phyloP scores from a whole-genome alignment of 1,140 invertebrate species.

The Subanguina moxae region DNA sequence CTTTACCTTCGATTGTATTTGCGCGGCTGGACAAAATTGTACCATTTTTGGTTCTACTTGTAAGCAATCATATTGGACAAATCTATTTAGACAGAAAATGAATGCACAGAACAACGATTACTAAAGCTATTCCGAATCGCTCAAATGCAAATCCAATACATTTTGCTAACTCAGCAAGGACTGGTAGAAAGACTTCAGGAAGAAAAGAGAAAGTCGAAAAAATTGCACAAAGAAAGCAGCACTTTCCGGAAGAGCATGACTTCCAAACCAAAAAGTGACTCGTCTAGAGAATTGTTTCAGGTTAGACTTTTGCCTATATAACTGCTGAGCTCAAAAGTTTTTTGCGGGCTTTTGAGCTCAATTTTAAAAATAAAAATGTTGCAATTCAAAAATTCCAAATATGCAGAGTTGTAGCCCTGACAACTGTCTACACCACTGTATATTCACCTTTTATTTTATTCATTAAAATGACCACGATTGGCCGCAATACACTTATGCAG shows the following conservation, averaged over 20 bases:
- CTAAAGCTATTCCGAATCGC: conserved; percentile 27
- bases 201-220: background rate
- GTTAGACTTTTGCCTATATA: conserved; percentile 9
- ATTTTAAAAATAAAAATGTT: too few relatives aligned
- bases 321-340: too few relatives aligned
- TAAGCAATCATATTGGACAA: background rate
- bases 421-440: too few relatives aligned
- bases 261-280: background rate
- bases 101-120: conserved; percentile 22
- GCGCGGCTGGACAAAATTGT: conserved; percentile 10
- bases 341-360: too few relatives aligned
- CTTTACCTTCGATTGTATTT: conserved; percentile 24
- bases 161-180: conserved; percentile 20
- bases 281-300: conserved; percentile 21
- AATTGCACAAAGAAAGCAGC: conserved; percentile 6
- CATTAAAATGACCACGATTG: too few relatives aligned
- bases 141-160: conserved; percentile 26
- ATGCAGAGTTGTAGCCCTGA: too few relatives aligned
- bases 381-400: too few relatives aligned
- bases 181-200: conserved; percentile 18
- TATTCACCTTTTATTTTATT: too few relatives aligned
- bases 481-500: too few relatives aligned
- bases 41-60: background rate
- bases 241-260: conserved; percentile 2
- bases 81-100: background rate